Conservation (phyloP, 92 coral and sea anemone species). For the Umimayanthus kanabou region DNA sequence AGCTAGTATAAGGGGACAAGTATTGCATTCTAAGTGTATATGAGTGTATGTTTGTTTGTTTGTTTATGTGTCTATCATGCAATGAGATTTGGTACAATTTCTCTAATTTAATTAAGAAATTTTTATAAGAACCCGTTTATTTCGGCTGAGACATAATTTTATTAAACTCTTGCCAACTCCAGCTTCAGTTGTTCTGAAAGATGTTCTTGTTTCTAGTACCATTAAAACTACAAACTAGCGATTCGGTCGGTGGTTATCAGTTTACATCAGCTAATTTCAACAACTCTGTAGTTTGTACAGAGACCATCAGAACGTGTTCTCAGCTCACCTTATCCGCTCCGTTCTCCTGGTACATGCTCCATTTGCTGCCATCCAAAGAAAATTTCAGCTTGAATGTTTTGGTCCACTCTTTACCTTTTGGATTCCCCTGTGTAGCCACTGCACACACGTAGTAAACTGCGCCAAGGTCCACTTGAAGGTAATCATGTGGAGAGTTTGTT, state of each 20-base stretch:
- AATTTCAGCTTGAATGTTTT: neutral
- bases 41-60: no score
- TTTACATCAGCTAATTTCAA: neutral
- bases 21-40: no score
- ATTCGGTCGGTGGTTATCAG: neutral
- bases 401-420: neutral
- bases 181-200: no score
- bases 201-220: no score
- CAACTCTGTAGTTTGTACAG: neutral
- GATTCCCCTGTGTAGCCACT: neutral
- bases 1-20: no score
- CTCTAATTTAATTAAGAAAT: no score
- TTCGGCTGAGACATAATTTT: neutral
- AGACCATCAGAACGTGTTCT: neutral
- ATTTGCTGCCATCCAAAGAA: neutral
- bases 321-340: neutral
- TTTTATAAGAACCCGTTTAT: no score
- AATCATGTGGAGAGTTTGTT: neutral
- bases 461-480: constrained; percentile 1
- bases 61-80: no score
- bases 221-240: no score
- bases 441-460: neutral
- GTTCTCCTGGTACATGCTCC: neutral
- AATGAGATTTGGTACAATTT: no score
- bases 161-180: no score